Conservation (phyloP, 2,113 vertebrate genomes). For the Astur gentilis region DNA sequence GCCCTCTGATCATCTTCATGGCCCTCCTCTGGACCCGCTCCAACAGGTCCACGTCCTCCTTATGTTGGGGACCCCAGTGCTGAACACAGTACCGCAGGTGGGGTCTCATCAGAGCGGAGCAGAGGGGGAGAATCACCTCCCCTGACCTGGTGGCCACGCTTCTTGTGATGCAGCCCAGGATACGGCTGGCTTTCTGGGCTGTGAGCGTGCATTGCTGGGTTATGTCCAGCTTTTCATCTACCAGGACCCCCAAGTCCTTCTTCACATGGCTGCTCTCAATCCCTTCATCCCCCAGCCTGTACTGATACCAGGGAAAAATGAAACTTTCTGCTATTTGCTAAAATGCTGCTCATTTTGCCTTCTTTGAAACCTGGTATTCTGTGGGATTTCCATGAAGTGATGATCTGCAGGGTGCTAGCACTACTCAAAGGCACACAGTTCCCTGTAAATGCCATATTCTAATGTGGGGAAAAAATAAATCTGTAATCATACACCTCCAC, state of each 20-base stretch:
- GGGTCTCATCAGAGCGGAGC: too few species aligned
- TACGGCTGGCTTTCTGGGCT: not conserved
- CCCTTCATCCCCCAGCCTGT: not conserved
- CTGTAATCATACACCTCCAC: not conserved
- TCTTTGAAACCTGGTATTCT: not conserved
- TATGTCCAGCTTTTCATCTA: not conserved
- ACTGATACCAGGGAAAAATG: not conserved
- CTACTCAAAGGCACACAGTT: not conserved
- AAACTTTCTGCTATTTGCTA: not conserved
- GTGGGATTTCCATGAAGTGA: not conserved
- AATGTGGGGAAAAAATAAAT: not conserved
- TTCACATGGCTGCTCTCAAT: not conserved
- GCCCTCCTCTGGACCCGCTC: too few species aligned
- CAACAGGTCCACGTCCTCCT: too few species aligned
- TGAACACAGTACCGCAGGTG: too few species aligned
- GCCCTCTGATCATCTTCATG: not conserved
- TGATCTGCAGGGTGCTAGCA: not conserved
- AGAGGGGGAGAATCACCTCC: too few species aligned
- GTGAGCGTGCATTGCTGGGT: accelerated
- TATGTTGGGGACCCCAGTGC: too few species aligned
- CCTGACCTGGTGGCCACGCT: not conserved
- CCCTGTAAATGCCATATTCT: not conserved
- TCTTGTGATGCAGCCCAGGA: not conserved
- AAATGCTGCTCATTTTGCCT: not conserved
- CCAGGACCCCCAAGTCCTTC: not conserved